These are phyloP conservation scores for Hippolais icterina DNA, from an alignment of 2,113 vertebrate species.

Conservation along the genomic window DNA sequence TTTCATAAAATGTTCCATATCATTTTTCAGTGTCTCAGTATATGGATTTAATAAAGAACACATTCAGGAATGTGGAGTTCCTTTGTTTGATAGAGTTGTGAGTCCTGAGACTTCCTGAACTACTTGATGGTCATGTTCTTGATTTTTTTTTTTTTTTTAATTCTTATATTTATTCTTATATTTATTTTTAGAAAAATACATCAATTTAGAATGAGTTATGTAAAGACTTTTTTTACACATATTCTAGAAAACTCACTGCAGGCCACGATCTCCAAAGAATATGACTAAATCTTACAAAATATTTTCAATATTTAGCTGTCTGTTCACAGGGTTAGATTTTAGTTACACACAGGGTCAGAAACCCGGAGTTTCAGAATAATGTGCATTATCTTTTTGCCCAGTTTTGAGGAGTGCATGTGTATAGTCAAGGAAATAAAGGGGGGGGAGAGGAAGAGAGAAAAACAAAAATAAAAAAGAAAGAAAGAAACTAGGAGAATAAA, in stretches of 20 bases:
- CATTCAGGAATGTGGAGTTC: not conserved
- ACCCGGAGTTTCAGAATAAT: not conserved
- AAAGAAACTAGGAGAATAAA: not conserved
- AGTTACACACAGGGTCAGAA: not conserved
- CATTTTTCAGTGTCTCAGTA: not conserved
- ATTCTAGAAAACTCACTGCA: not conserved
- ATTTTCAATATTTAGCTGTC: not conserved
- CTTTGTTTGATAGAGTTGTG: not conserved
- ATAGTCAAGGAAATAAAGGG: accelerated
- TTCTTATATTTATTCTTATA: not conserved
- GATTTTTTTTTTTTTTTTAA: not conserved
- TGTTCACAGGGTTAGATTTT: not conserved
- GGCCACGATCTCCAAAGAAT: not conserved
- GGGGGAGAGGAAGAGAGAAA: accelerated
- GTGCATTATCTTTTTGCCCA: not conserved
- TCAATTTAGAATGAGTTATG: not conserved
- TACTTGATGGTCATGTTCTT: not conserved
- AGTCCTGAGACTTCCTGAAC: not conserved
- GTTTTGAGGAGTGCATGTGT: not conserved
- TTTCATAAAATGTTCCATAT: not conserved
- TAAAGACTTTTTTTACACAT: not conserved
- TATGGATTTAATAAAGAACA: not conserved
- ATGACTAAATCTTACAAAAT: not conserved
- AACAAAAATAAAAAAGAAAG: too few relatives aligned
- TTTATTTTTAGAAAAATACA: not conserved